These are phyloP conservation scores for Anarrhichthys ocellatus DNA, from an alignment of 2,113 vertebrate genomes.

Conservation along the genomic window DNA sequence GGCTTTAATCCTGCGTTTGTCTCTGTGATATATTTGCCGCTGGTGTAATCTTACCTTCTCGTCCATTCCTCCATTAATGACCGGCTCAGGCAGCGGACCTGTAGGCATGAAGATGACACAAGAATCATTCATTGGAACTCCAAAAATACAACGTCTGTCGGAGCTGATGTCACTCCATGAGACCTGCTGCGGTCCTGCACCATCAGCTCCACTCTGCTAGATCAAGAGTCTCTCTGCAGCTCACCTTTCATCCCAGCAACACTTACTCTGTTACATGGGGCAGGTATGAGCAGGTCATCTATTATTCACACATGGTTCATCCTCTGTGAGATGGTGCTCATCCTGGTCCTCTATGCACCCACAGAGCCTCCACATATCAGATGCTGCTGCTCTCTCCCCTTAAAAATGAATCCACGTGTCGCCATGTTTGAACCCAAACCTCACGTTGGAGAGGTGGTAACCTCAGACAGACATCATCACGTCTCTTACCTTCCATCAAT, in stretches of 20 bases:
- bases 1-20: not conserved
- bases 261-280: conserved; percentile 66
- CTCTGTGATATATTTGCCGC: not conserved
- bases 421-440: not conserved
- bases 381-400: not conserved
- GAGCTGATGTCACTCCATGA: not conserved
- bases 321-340: conserved; percentile 39
- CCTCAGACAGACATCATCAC: not conserved
- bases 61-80: conserved; percentile 88
- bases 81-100: conserved; percentile 93
- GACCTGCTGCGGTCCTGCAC: conserved; percentile 8
- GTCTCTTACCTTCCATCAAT: conserved; percentile 74
- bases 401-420: not conserved
- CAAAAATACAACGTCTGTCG: not conserved
- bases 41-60: conserved; percentile 87
- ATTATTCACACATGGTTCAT: conserved; percentile 71
- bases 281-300: conserved; percentile 66
- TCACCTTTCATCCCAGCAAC: conserved; percentile 63
- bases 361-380: not conserved
- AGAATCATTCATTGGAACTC: conserved; percentile 38
- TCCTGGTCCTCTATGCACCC: conserved; percentile 19
- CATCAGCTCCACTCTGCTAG: conserved; percentile 30
- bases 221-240: conserved; percentile 53
- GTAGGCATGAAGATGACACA: conserved; percentile 42
- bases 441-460: not conserved